Evolutionary conservation across 2,888 invertebrate genomes (phyloP).

Genomic region (Dusona sp.): DNA sequence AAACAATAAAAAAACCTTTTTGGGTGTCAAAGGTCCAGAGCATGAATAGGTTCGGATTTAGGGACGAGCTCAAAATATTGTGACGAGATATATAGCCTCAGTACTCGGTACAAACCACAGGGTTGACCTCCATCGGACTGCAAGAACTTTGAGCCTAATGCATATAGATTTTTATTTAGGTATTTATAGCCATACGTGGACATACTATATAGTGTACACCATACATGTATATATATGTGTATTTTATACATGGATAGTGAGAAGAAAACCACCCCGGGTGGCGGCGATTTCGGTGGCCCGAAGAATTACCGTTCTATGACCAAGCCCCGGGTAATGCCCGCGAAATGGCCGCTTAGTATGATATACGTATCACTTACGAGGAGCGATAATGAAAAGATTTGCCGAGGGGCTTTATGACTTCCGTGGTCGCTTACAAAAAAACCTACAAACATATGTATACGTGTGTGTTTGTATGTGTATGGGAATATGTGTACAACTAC

Average conservation of each 20-base stretch:
- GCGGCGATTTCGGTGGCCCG: constrained; percentile 49
- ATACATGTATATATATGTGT: constrained; percentile 14
- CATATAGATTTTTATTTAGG: background rate
- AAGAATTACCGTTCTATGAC: constrained; percentile 47
- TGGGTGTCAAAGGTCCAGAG: background rate
- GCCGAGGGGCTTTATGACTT: constrained; percentile 82
- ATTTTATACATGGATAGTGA: constrained; percentile 37
- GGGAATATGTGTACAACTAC: constrained; percentile 33
- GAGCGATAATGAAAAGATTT: constrained; percentile 84
- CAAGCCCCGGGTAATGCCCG: constrained; percentile 77
- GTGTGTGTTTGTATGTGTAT: background rate
- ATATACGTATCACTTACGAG: constrained; percentile 84
- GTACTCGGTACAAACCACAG: constrained; percentile 27
- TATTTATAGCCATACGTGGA: constrained; percentile 7
- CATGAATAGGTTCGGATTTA: constrained; percentile 21
- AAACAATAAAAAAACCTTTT: constrained; percentile 1
- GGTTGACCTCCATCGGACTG: constrained; percentile 17
- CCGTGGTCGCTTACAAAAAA: constrained; percentile 76
- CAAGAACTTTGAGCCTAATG: constrained; percentile 9
- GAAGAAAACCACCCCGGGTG: constrained; percentile 59
- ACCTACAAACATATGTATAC: background rate
- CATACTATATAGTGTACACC: constrained; percentile 29
- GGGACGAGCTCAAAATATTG: constrained; percentile 24
- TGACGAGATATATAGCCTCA: constrained; percentile 19
- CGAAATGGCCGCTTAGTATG: constrained; percentile 83